Evolutionary conservation across 2,888 invertebrate genomes (phyloP), one percentile per base, ranked within the genome.

Genomic region (Trichopria drosophilae): DNA sequence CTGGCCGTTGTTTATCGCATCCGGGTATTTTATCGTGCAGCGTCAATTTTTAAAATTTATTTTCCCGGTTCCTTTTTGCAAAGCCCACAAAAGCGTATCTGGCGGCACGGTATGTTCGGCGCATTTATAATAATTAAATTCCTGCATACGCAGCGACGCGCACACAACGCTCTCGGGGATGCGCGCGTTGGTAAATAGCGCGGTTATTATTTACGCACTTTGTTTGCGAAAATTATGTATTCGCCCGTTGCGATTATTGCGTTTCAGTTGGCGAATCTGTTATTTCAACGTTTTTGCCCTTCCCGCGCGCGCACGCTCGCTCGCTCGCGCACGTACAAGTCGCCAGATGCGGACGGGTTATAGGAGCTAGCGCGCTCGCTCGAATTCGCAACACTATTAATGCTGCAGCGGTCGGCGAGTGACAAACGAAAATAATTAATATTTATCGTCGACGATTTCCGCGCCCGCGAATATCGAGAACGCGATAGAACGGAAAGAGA

Each of bases 401-500:
- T 73, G 71, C 67, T 68, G 68, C 65, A 68, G 60, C 67, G 66
- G 39, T 24, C 29, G 46, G 63, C 62, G 59, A 65, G 67, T 67
- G 68, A 69, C 69, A 75, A 75, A 75, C 74, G 73, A 74, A 75
- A 74, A 74, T 73, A 73, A 75, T 74, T 73, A 72, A 71, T 75
- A 75, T 74, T 74, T 73, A 75, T 74, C 72, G 72, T 72, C 66
- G 63, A 69, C 70, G 71, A 73, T 74, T 75, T 73, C 71, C 71
- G 69, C 64, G 67, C 67, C 59, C 61, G 57, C 60, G 60, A 59
- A 56, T 62, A 62, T 63, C 59, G 59, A 54, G 55, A 51, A 55
- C 59, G 56, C 61, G 59, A 60, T 58, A 59, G n/a, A n/a, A n/a
- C n/a, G n/a, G n/a, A n/a, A n/a, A n/a, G n/a, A n/a, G n/a, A n/a